Evolutionary conservation across 2,113 vertebrate species (phyloP).

Genomic region (Neotoma lepida): DNA sequence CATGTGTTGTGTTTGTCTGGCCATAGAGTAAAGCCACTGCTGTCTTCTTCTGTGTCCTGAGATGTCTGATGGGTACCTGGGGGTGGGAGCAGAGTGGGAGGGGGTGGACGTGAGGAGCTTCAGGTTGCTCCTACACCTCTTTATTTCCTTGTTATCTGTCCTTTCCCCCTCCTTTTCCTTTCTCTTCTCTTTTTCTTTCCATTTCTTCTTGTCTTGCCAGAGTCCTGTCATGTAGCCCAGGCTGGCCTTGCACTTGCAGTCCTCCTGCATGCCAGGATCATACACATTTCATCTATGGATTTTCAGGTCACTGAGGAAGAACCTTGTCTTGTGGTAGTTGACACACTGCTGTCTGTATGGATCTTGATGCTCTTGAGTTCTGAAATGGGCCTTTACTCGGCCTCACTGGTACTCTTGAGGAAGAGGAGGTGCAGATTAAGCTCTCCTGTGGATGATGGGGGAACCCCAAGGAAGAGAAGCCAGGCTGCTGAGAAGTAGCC

Average conservation of each 20-base stretch:
- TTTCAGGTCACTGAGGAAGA: conserved; percentile 9
- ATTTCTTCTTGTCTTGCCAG: background rate
- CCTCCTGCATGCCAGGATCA: background rate
- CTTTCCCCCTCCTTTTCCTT: background rate
- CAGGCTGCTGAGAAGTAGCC: background rate
- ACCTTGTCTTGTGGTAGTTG: background rate
- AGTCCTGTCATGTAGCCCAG: background rate
- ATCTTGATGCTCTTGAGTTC: background rate
- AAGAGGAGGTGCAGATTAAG: background rate
- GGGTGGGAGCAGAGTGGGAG: background rate
- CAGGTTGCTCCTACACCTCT: background rate
- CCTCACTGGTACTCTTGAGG: background rate
- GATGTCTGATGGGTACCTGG: background rate
- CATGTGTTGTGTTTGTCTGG: background rate
- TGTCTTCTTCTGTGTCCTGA: background rate
- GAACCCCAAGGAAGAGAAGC: background rate
- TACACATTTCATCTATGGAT: background rate
- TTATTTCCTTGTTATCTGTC: background rate
- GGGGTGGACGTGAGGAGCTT: background rate
- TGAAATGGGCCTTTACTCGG: background rate
- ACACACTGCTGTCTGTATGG: background rate
- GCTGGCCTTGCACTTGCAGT: background rate
- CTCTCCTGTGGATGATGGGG: background rate
- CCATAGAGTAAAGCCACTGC: background rate
- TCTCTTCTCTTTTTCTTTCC: background rate